phyloP scores from a whole-genome alignment of 1,140 invertebrate genomes.

The Euura lappo region DNA sequence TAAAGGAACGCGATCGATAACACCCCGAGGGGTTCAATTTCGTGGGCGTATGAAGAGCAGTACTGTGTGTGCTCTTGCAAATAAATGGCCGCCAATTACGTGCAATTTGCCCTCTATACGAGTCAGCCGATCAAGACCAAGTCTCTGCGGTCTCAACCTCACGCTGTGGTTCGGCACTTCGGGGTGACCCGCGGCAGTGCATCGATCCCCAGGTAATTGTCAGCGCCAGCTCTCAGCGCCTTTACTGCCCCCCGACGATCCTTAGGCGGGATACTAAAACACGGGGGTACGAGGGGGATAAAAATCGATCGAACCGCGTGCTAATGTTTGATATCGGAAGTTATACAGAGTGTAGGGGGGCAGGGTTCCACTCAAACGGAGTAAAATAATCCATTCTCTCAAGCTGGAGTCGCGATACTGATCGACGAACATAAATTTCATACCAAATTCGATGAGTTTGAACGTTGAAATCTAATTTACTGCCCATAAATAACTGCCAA shows the following conservation, averaged over 20 bases:
- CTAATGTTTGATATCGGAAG: too few relatives aligned
- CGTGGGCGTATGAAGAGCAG: constrained; percentile 48
- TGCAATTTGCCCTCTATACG: constrained; percentile 50
- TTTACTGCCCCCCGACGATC: constrained; percentile 2
- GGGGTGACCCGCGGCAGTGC: constrained; percentile 46
- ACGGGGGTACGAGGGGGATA: constrained; percentile 39
- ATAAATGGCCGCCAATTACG: constrained; percentile 57
- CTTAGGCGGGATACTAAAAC: constrained; percentile 26
- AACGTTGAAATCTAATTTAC: too few relatives aligned
- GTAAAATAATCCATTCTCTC: too few relatives aligned
- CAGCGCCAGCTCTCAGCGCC: constrained; percentile 49
- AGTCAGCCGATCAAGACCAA: constrained; percentile 8
- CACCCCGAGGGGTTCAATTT: constrained; percentile 45
- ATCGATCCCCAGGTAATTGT: constrained; percentile 60
- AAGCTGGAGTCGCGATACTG: too few relatives aligned
- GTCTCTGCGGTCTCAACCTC: constrained; percentile 28
- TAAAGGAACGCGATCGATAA: neutral
- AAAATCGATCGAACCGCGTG: too few relatives aligned
- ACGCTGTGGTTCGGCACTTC: constrained; percentile 43
- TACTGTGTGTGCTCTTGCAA: constrained; percentile 49
- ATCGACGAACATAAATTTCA: too few relatives aligned
- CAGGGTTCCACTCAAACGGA: too few relatives aligned
- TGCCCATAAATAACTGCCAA: too few relatives aligned
- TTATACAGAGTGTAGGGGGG: too few relatives aligned
- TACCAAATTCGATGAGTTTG: too few relatives aligned